Evolutionary conservation across 2,888 invertebrate species (phyloP), one percentile per base, ranked within the genome.

Genomic region (Dorcus hopei): DNA sequence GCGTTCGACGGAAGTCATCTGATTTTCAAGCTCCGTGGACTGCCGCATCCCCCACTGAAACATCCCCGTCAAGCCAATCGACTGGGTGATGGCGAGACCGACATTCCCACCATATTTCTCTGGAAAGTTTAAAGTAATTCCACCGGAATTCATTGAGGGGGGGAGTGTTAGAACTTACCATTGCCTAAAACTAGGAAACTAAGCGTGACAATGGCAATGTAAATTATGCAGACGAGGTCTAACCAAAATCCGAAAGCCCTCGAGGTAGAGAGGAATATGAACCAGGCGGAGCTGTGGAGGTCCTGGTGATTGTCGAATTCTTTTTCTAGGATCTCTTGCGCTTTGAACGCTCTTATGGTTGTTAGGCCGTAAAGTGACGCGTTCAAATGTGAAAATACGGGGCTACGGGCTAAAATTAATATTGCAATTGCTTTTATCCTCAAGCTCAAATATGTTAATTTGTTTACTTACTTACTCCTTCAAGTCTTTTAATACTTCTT

Each of bases 161-260:
- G 7, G 14, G 14, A 9, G 16, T 39, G 33, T 50, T 38, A 33
- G 16, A 47, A 64, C 70, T 63, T 81, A 82, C 83, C 81, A 73
- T 80, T 81, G 38, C 85, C 83, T 52, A 89, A 80, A 0, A 92
- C 75, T 54, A 97, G 85, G 77, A 95, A 93, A 70, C 92, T 91
- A 68, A 93, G 81, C 0, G 95, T 93, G 0, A 97, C 95, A 47
- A 91, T 76, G 0, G 87, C 86, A 59, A 97, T 92, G 78, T 95
- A 97, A 4, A 91, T 64, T 0, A 93, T 87, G 74, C 96, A 96
- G 52, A 95, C 85, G 65, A 93, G 82, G 76, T 98, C 98, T 69
- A 98, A 80, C 85, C 93, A 93, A 72, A 95, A 91, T 0, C 95
- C 97, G 72, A 98, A 95, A 67, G 97, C 96, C 61, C 97, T 87